Evolutionary conservation across 2,888 invertebrate species (phyloP).

Genomic region (Pyralis farinalis): DNA sequence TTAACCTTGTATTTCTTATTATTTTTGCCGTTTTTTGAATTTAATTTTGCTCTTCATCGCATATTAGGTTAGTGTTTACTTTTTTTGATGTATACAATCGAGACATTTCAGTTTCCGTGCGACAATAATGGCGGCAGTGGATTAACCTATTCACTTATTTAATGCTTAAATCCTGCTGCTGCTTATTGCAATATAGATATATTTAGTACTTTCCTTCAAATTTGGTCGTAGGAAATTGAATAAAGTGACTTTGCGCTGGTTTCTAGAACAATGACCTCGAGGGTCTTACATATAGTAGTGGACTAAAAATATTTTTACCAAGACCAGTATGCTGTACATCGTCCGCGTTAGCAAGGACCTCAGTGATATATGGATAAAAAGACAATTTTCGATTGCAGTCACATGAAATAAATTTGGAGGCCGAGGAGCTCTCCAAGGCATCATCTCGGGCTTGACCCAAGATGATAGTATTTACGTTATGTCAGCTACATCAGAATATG

Average conservation of each 20-base stretch:
- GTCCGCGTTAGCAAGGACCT: slow-evolving; percentile 45
- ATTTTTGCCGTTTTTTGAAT: slow-evolving; percentile 18
- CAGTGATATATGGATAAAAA: slow-evolving; percentile 63
- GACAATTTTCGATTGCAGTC: slow-evolving; percentile 76
- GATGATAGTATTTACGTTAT: slow-evolving; percentile 78
- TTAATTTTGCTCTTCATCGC: slow-evolving; percentile 26
- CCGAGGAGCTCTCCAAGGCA: slow-evolving; percentile 68
- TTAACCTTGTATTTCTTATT: slow-evolving; percentile 21
- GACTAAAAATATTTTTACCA: slow-evolving; percentile 71
- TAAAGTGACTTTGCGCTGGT: slow-evolving; percentile 58
- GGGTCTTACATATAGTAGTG: slow-evolving; percentile 62
- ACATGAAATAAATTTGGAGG: slow-evolving; percentile 72
- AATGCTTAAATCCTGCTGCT: slow-evolving; percentile 40
- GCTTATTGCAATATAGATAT: slow-evolving; percentile 30
- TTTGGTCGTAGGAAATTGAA: slow-evolving; percentile 58
- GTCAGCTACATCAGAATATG: slow-evolving; percentile 77
- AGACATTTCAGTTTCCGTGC: slow-evolving; percentile 77
- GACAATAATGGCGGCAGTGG: slow-evolving; percentile 79
- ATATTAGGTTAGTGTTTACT: slow-evolving; percentile 70
- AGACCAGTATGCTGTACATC: slow-evolving; percentile 60
- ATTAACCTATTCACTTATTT: slow-evolving; percentile 74
- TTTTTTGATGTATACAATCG: slow-evolving; percentile 72
- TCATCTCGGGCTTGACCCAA: slow-evolving; percentile 79
- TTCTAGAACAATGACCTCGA: slow-evolving; percentile 76
- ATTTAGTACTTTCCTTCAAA: slow-evolving; percentile 52